Conservation (phyloP, 2,888 invertebrate species). For the Drosophila putrida region DNA sequence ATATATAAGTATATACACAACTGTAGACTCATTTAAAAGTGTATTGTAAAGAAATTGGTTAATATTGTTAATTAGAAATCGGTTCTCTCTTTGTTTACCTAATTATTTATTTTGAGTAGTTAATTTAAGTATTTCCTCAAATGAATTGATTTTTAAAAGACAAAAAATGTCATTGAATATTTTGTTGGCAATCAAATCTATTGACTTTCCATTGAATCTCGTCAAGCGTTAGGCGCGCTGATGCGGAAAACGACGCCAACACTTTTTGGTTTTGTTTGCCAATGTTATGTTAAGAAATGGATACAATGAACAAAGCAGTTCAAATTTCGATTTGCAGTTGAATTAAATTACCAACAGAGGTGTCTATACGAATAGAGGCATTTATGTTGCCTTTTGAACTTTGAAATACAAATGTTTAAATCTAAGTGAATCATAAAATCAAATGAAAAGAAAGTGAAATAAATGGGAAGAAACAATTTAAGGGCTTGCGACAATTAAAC, state of each 20-base stretch:
- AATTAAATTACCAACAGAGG: conserved; percentile 8
- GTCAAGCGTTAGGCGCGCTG: conserved; percentile 41
- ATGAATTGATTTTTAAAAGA: conserved; percentile 5
- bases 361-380: no score
- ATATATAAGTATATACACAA: conserved; percentile 6
- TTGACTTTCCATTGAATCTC: conserved; percentile 34
- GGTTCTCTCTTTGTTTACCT: conserved; percentile 17
- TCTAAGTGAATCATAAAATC: no score
- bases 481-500: no score
- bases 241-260: conserved; percentile 57
- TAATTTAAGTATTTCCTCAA: conserved; percentile 29
- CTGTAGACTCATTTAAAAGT: neutral
- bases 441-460: no score
- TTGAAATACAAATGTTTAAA: no score
- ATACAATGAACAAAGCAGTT: neutral
- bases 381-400: no score
- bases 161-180: neutral
- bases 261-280: conserved; percentile 8
- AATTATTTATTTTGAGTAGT: no score
- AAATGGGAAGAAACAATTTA: no score
- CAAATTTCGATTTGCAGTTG: conserved; percentile 2
- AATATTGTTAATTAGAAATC: conserved; percentile 15
- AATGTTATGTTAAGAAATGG: neutral
- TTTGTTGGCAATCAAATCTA: conserved; percentile 25
- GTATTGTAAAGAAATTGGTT: neutral